Base-by-base conservation (phyloP, 2,797 vertebrate species). In the Syngnathus rostellatus region DNA sequence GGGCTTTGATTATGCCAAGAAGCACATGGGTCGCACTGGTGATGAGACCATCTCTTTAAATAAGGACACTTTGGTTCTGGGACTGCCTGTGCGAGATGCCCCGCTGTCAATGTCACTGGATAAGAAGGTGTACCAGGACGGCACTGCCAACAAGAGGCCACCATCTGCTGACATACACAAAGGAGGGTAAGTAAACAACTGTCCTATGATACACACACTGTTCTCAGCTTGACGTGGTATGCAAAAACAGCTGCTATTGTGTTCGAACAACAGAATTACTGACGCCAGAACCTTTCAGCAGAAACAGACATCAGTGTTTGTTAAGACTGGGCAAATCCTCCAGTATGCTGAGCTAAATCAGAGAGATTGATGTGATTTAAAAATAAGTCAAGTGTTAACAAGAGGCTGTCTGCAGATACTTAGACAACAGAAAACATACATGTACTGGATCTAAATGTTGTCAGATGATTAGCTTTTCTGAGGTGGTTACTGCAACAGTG, bases 1-100 rank as follows among this genome's bases (percentile, higher is more conserved):
- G 89, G 96, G 97, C 45, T 99, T 99, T 70, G 97, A 98, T 80
- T 99, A 98, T 9, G 96, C 96, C 80, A 98, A 99, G 86, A 94
- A 99, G 78, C 97, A 98, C 85, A 91, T 99, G 84, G 95, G 96
- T 46, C 94, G 95, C 69, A 90, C 93, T 40, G 95, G 95, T 38
- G 95, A 97, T n/a, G 96, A 98, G 54, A 83, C 93, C 45, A 69
- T 93, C 61, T 93, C 96, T 0, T 92, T 95, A 57, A 96, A 94
- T 25, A 97, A 99, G 83, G 97, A 99, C 77, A 98, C 96, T 0
- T 92, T 96, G 6, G 92, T 94, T 58, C 83, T 97, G 65, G 94
- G 94, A 0, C 89, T 98, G 41, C 94, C 96, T 0, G 89, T 94
- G 17, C 90, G 95, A 82, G 96, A 98, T 1, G 91, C 92, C 68